phyloP scores from a whole-genome alignment of 1,140 invertebrate species.

The Diorhabda carinulata region DNA sequence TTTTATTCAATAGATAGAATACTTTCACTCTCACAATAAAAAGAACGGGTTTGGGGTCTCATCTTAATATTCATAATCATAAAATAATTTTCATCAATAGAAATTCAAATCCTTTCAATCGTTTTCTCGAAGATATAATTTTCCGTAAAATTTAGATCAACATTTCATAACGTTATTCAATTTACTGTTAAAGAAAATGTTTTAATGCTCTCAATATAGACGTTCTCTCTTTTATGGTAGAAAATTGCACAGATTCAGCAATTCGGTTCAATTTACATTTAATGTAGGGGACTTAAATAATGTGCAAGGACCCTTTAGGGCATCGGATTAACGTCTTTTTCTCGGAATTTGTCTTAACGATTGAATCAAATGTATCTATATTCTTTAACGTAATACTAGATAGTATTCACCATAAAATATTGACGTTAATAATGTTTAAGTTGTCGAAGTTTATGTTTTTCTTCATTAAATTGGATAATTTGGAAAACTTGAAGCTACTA shows the following conservation, averaged over 20 bases:
- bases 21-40: neutral
- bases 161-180: slow-evolving; percentile 1
- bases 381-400: no score
- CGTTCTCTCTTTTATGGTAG: neutral
- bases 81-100: neutral
- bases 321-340: neutral
- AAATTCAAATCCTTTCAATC: slow-evolving; percentile 3
- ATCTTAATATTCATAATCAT: neutral
- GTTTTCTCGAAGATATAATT: neutral
- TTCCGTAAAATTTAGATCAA: neutral
- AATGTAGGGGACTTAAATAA: neutral
- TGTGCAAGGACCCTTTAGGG: neutral
- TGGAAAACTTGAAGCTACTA: no score
- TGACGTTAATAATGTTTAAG: no score
- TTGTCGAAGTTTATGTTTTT: no score
- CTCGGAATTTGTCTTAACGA: neutral
- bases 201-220: neutral
- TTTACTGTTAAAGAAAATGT: slow-evolving; percentile 1
- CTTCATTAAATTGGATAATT: no score
- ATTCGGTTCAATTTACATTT: slow-evolving; percentile 7
- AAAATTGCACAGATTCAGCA: neutral
- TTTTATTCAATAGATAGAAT: no score
- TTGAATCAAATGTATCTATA: no score
- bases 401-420: no score
- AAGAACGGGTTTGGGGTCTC: neutral